Evolutionary conservation across 2,888 invertebrate species (phyloP).

Genomic region (Ectobius pallidus): DNA sequence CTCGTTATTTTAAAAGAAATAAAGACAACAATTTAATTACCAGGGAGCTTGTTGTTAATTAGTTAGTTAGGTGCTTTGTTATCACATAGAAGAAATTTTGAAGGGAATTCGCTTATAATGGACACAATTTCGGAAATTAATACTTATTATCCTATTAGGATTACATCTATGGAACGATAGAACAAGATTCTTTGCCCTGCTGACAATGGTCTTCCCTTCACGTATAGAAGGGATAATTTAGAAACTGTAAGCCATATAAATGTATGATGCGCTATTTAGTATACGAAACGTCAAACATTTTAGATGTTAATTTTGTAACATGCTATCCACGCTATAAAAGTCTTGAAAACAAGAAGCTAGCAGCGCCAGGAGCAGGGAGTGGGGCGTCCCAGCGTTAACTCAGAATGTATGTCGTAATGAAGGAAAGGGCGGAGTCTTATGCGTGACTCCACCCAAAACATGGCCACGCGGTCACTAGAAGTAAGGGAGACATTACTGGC

Average conservation of each 20-base stretch:
- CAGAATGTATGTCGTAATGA: not conserved
- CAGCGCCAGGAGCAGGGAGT: not conserved
- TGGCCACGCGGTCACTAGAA: slow-evolving; percentile 20
- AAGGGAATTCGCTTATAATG: no score
- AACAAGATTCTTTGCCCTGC: not conserved
- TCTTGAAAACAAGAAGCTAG: slow-evolving; percentile 17
- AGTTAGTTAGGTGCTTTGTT: no score
- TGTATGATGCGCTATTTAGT: slow-evolving; percentile 24
- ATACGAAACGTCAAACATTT: slow-evolving; percentile 29
- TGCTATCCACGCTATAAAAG: slow-evolving; percentile 18
- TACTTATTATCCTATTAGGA: no score
- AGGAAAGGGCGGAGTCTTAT: not conserved
- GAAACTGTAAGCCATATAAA: slow-evolving; percentile 11
- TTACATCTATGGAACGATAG: no score
- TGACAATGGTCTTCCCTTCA: not conserved
- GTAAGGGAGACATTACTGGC: not conserved
- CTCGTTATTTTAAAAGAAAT: no score
- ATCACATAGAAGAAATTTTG: no score
- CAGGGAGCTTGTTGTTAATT: no score
- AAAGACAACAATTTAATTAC: no score
- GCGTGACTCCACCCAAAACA: slow-evolving; percentile 16
- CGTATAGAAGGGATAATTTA: not conserved
- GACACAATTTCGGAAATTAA: no score
- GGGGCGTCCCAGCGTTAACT: not conserved
- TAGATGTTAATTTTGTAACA: slow-evolving; percentile 30